phyloP scores from a whole-genome alignment of 2,113 vertebrate genomes.

The Glaucidium brasilianum region DNA sequence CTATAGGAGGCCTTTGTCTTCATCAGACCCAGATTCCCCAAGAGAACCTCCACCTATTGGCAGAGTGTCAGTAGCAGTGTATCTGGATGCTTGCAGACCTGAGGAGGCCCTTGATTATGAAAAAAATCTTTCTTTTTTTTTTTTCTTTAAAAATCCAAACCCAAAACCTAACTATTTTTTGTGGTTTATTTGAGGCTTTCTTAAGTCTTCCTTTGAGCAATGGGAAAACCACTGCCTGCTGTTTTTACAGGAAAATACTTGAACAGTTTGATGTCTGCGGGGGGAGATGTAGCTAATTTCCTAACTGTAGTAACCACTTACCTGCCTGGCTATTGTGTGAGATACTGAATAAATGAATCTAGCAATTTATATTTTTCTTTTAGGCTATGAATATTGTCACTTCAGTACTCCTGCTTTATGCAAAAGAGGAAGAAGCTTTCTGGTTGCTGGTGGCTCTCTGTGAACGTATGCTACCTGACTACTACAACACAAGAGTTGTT shows the following conservation, averaged over 20 bases:
- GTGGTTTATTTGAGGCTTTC: background rate
- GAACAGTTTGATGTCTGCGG: background rate
- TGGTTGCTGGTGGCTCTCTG: constrained; percentile 97
- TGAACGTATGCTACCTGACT: constrained; percentile 97
- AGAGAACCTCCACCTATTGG: background rate
- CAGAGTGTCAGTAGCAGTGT: background rate
- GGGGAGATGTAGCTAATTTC: background rate
- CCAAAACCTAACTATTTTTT: background rate
- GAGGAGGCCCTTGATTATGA: background rate
- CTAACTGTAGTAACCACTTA: background rate
- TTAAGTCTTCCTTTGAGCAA: background rate
- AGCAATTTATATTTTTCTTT: background rate
- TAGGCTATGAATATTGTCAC: constrained; percentile 99
- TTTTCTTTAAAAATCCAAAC: background rate
- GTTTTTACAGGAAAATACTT: background rate
- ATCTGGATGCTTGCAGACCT: background rate
- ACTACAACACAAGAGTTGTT: constrained; percentile 98
- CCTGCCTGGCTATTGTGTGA: background rate
- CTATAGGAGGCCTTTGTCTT: background rate
- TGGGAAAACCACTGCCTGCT: background rate
- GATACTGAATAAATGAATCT: background rate
- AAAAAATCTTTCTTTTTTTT: background rate
- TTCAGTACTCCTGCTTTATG: constrained; percentile 93
- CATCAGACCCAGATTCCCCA: background rate
- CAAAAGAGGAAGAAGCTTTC: constrained; percentile 98